A percentile compares a stretch with the other conserved stretches of the same genome.
These are phyloP conservation scores for Oncorhynchus tshawytscha DNA, from an alignment of 2,113 vertebrate species.

Conservation along the genomic window DNA sequence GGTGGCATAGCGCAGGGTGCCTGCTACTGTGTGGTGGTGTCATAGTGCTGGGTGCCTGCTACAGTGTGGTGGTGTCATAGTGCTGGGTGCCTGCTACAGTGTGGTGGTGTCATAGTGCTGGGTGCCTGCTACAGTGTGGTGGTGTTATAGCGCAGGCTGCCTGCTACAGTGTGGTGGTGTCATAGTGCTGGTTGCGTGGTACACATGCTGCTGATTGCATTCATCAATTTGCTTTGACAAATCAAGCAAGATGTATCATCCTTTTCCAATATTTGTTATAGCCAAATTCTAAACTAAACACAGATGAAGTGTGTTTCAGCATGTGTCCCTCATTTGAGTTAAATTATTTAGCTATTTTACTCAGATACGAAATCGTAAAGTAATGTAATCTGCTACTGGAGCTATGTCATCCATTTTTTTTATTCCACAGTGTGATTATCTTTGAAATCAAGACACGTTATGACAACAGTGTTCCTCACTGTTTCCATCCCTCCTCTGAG, in stretches of 20 bases:
- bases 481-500: constrained; percentile 8
- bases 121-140: too few species aligned
- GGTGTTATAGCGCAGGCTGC: too few species aligned
- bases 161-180: too few species aligned
- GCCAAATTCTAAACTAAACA: constrained; percentile 31
- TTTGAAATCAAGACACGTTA: too few species aligned
- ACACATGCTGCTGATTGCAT: constrained; percentile 55
- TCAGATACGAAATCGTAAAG: background rate
- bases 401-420: background rate
- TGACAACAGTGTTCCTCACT: background rate
- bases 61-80: too few species aligned
- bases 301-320: too few species aligned
- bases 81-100: too few species aligned
- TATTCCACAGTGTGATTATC: too few species aligned
- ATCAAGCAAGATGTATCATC: background rate
- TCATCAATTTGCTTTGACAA: constrained; percentile 8
- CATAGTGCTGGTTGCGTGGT: background rate
- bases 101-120: too few species aligned
- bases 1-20: too few species aligned
- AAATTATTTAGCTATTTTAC: background rate
- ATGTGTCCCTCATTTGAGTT: constrained; percentile 14
- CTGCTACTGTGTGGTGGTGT: constrained; percentile 37
- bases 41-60: constrained; percentile 17
- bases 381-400: background rate
- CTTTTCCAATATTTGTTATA: background rate